Conservation (phyloP, 2,797 vertebrate genomes). For the Alca torda region DNA sequence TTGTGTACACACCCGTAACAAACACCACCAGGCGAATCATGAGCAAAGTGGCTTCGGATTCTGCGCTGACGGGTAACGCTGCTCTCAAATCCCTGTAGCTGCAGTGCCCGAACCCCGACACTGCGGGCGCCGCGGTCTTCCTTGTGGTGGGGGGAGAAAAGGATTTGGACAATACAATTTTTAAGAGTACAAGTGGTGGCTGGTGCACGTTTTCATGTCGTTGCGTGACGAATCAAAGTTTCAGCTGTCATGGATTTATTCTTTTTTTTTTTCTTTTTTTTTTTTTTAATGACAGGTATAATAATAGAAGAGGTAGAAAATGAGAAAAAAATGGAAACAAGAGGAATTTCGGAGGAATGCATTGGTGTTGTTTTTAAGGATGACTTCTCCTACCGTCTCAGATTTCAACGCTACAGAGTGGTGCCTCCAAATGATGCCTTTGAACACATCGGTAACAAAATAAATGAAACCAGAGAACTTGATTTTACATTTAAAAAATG, state of each 20-base stretch:
- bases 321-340: neutral
- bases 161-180: rapidly evolving
- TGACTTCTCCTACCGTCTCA: conserved; percentile 52
- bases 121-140: neutral
- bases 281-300: neutral
- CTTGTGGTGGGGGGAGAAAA: rapidly evolving
- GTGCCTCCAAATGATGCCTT: neutral
- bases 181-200: neutral
- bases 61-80: neutral
- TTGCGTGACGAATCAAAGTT: neutral
- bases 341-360: rapidly evolving
- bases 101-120: rapidly evolving
- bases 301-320: neutral
- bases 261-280: neutral
- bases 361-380: conserved; percentile 63
- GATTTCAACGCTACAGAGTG: neutral
- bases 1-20: neutral
- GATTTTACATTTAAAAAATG: neutral
- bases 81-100: neutral
- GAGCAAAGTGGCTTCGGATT: conserved; percentile 5
- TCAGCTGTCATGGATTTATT: too few species aligned
- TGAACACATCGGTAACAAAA: conserved; percentile 19
- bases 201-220: rapidly evolving
- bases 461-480: neutral
- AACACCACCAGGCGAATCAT: conserved; percentile 1